These are phyloP conservation scores for Tanytarsus gracilentus DNA, from an alignment of 2,888 invertebrate species.

Conservation along the genomic window DNA sequence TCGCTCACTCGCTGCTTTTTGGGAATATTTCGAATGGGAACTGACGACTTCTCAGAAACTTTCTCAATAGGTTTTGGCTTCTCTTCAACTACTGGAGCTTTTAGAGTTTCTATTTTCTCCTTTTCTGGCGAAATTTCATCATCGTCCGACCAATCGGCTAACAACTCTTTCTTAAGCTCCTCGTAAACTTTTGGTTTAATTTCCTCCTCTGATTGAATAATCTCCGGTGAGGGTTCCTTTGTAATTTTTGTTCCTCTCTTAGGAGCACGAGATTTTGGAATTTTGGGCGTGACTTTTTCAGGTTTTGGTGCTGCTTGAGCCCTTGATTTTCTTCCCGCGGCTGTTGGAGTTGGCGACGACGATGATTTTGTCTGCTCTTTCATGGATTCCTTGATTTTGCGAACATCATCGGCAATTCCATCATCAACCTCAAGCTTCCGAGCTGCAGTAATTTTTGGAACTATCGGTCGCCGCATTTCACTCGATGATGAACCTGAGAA, in stretches of 20 bases:
- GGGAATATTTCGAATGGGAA: conserved; percentile 20
- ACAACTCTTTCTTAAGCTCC: conserved; percentile 9
- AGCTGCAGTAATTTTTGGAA: not conserved
- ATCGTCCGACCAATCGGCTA: conserved; percentile 31
- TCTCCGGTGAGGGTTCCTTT: not conserved
- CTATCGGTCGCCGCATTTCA: not conserved
- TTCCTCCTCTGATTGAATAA: not conserved
- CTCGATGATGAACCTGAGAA: not conserved
- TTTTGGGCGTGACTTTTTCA: not conserved
- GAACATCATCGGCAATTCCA: conserved; percentile 21
- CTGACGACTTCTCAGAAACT: conserved; percentile 30
- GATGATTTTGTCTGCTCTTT: not conserved
- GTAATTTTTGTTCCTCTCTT: not conserved
- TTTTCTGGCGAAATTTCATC: conserved; percentile 34
- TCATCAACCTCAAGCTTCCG: not conserved
- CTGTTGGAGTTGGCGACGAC: not conserved
- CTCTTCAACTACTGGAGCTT: conserved; percentile 32
- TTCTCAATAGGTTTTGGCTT: conserved; percentile 32
- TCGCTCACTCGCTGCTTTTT: conserved; percentile 19
- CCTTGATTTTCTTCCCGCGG: not conserved
- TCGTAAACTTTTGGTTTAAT: not conserved
- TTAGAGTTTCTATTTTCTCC: conserved; percentile 29
- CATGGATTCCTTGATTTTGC: conserved; percentile 22
- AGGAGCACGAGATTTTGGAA: not conserved
- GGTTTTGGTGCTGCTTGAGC: not conserved